Evolutionary conservation across 2,888 invertebrate genomes (phyloP).

Genomic region (Pristionchus arcanus): DNA sequence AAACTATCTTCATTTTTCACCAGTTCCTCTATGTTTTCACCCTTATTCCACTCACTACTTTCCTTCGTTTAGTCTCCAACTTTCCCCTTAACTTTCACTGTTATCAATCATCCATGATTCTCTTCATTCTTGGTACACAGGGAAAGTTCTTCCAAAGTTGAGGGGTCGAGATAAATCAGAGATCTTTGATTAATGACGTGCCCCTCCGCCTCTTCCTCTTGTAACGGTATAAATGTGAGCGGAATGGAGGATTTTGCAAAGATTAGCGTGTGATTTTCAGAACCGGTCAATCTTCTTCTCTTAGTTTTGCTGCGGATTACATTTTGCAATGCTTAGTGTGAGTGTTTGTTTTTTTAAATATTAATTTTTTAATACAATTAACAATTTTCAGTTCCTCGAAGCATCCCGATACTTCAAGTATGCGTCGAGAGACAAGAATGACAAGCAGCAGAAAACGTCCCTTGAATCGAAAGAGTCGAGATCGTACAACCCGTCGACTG

Average conservation of each 20-base stretch:
- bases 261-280: not conserved
- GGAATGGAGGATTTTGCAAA: not conserved
- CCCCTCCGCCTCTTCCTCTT: not conserved
- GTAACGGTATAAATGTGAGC: not conserved
- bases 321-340: not conserved
- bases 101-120: not conserved
- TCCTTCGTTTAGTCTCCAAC: not conserved
- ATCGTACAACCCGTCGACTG: not conserved
- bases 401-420: constrained; percentile 18
- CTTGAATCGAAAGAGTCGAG: not conserved
- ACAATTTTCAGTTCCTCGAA: constrained; percentile 9
- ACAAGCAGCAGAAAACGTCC: not conserved
- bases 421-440: not conserved
- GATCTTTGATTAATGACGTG: not conserved
- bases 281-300: not conserved
- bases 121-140: not conserved
- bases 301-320: not conserved
- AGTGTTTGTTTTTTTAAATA: not conserved
- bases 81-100: not conserved
- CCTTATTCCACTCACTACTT: not conserved
- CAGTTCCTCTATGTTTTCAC: not conserved
- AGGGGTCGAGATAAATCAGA: not conserved
- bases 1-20: not conserved
- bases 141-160: not conserved
- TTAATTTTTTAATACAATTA: not conserved